Evolutionary conservation across 2,113 vertebrate genomes (phyloP).

Genomic region (Chaetodon trifascialis): DNA sequence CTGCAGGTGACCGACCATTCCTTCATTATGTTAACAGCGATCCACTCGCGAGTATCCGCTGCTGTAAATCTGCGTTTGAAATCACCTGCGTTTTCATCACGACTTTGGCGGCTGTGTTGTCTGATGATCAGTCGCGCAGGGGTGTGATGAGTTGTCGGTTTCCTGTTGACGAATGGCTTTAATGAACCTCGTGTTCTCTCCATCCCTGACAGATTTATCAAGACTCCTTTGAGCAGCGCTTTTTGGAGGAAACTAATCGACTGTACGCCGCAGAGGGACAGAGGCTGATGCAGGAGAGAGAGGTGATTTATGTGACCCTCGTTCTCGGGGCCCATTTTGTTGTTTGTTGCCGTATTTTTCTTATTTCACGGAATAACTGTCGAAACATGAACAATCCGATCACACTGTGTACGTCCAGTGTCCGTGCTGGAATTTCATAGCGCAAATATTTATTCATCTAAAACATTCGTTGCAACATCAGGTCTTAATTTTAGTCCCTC

Average conservation of each 20-base stretch:
- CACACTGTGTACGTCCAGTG: background rate
- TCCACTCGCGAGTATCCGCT: background rate
- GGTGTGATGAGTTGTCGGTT: constrained; percentile 25
- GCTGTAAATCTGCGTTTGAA: background rate
- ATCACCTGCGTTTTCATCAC: background rate
- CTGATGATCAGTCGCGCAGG: constrained; percentile 10
- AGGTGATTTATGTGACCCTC: constrained; percentile 85
- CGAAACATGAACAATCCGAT: background rate
- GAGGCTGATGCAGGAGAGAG: constrained; percentile 98
- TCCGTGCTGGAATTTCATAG: background rate
- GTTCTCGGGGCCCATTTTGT: background rate
- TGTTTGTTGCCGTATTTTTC: background rate
- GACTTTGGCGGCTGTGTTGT: constrained; percentile 12
- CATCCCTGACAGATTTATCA: constrained; percentile 92
- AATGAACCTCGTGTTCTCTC: constrained; percentile 54
- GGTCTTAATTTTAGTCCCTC: background rate
- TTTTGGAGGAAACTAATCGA: constrained; percentile 98
- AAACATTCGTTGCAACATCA: background rate
- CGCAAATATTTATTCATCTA: background rate
- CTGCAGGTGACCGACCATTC: constrained; percentile 87
- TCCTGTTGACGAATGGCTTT: constrained; percentile 50
- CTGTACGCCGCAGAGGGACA: constrained; percentile 98
- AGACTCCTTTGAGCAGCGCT: constrained; percentile 97
- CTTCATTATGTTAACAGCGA: background rate
- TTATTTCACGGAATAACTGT: background rate